Percentiles rank a stretch among this genome's conserved stretches.
Evolutionary conservation across 2,888 invertebrate species (phyloP).

Genomic region (Rhynchonema sp.): DNA sequence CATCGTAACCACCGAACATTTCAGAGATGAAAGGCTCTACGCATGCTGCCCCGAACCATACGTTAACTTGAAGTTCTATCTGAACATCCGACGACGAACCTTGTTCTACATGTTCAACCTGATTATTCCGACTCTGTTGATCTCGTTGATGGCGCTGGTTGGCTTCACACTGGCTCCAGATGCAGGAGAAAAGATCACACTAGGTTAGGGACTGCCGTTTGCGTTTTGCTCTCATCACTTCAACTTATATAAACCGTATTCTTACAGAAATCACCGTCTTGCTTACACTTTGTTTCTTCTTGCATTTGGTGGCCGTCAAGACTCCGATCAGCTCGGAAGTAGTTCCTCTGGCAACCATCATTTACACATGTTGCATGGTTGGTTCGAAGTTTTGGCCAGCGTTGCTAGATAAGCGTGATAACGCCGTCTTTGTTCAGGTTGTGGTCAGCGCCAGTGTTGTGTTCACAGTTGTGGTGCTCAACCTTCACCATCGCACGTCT

Average conservation of each 20-base stretch:
- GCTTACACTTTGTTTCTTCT: constrained; percentile 87
- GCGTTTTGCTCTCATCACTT: no score
- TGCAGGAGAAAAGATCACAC: constrained; percentile 91
- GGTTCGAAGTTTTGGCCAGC: neutral
- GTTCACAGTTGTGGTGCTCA: constrained; percentile 27
- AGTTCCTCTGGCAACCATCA: constrained; percentile 19
- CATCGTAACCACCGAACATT: no score
- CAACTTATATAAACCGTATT: no score
- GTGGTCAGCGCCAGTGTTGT: constrained; percentile 26
- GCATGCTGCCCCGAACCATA: constrained; percentile 54
- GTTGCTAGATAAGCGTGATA: no score
- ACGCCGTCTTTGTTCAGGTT: neutral
- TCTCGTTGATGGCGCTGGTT: constrained; percentile 92
- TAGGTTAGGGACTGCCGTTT: constrained; percentile 47
- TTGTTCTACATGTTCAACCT: constrained; percentile 98
- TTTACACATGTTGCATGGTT: constrained; percentile 28
- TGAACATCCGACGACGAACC: constrained; percentile 82
- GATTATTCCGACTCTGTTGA: constrained; percentile 93
- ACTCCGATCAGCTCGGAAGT: constrained; percentile 45
- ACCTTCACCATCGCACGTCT: constrained; percentile 21
- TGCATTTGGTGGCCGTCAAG: constrained; percentile 89
- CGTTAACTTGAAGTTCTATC: constrained; percentile 81
- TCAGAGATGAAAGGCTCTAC: neutral
- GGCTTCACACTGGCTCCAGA: constrained; percentile 95
- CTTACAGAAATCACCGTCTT: constrained; percentile 22